A percentile compares a stretch with the other conserved stretches of the same genome.
Evolutionary conservation across 2,888 invertebrate species (phyloP).

Genomic region (Vanessa cardui): DNA sequence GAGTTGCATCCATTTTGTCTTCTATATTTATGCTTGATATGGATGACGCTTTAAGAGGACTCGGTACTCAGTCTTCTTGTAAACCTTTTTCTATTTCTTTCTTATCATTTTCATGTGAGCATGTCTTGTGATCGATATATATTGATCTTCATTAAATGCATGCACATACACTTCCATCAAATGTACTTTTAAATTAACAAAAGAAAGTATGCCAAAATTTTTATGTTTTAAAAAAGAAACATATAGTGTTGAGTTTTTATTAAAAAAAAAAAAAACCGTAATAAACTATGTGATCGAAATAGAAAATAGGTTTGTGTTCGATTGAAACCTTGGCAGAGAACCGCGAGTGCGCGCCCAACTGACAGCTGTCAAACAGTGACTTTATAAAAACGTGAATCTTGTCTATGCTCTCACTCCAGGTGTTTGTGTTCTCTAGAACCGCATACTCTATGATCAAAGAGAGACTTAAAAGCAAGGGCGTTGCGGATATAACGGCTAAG

Average conservation of each 20-base stretch:
- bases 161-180: too few species aligned
- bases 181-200: too few species aligned
- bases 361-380: background rate
- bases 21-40: slow-evolving; percentile 20
- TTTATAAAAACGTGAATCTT: slow-evolving; percentile 51
- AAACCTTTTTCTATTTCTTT: slow-evolving; percentile 39
- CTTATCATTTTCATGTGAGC: slow-evolving; percentile 18
- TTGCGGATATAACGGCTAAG: slow-evolving; percentile 87
- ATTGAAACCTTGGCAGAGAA: slow-evolving; percentile 40
- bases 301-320: slow-evolving; percentile 46
- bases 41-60: slow-evolving; percentile 16
- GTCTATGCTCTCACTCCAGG: slow-evolving; percentile 85
- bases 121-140: background rate
- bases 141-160: background rate
- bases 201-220: too few species aligned
- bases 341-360: slow-evolving; percentile 51
- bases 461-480: slow-evolving; percentile 89
- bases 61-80: background rate
- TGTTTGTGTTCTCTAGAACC: slow-evolving; percentile 93
- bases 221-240: too few species aligned
- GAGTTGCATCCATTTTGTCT: slow-evolving; percentile 1
- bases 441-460: slow-evolving; percentile 93
- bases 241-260: too few species aligned
- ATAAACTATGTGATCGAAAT: slow-evolving; percentile 22
- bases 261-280: too few species aligned